phyloP scores from a whole-genome alignment of 2,888 invertebrate genomes.

The Drosophila pegasa region DNA sequence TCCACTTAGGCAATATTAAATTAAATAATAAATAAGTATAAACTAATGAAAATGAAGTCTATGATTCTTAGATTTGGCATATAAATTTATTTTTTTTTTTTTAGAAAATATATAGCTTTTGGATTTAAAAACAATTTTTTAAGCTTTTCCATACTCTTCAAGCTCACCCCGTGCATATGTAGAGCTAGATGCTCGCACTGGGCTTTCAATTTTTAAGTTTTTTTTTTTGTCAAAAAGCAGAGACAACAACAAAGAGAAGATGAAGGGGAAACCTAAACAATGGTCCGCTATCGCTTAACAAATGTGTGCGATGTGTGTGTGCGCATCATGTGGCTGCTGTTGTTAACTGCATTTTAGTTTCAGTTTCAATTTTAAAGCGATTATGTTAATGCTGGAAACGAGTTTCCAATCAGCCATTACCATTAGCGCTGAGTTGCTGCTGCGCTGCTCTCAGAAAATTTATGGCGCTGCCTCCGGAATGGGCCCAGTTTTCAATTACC shows the following conservation, averaged over 20 bases:
- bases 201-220: constrained; percentile 33
- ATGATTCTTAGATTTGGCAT: too few species aligned
- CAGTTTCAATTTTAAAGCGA: constrained; percentile 79
- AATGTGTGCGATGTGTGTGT: constrained; percentile 44
- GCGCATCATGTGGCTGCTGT: constrained; percentile 26
- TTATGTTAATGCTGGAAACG: constrained; percentile 76
- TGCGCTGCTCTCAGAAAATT: constrained; percentile 60
- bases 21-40: too few species aligned
- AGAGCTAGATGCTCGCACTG: constrained; percentile 15
- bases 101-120: too few species aligned
- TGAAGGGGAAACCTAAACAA: constrained; percentile 38
- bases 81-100: too few species aligned
- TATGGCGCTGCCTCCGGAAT: constrained; percentile 63
- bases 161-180: constrained; percentile 18
- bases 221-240: constrained; percentile 22
- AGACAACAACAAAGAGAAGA: background rate
- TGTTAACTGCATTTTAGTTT: constrained; percentile 75
- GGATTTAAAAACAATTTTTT: too few species aligned
- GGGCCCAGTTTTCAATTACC: constrained; percentile 70
- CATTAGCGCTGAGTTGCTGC: constrained; percentile 52
- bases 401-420: constrained; percentile 77
- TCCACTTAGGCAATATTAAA: too few species aligned
- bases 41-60: too few species aligned
- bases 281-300: constrained; percentile 46
- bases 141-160: background rate